Evolutionary conservation across 2,113 vertebrate species (phyloP), one percentile per base, ranked within the genome.

Genomic region (Ophiodon elongatus): DNA sequence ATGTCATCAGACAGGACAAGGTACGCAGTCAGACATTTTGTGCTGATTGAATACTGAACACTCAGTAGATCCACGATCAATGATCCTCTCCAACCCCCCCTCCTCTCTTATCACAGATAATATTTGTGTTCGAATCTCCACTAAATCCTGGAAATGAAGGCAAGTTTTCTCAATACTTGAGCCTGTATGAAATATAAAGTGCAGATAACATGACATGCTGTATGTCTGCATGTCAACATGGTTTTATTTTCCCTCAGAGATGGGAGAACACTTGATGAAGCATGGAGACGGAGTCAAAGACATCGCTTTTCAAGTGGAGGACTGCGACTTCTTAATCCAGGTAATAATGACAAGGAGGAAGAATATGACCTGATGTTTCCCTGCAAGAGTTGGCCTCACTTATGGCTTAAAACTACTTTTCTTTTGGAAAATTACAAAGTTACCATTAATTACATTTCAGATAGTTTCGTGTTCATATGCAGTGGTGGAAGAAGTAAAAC

Each of bases 231-330:
- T 76, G 39, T 80, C 25, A 59, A 52, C 47, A 21, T 33, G 27
- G 3, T 73, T 70, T 41, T 21, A 27, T 81, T 75, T 69, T 33
- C 66, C 63, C 68, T 43, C 82, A 97, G 96, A 93, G 76, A 95
- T 96, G 84, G 96, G 95, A 2, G 63, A 92, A 23, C 94, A 96
- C 85, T 29, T 96, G 79, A 87, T 94, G 0, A 96, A 96, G 67
- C 96, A 96, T 7, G 96, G 96, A 52, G 96, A 97, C 14, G 94
- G 87, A 29, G 96, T 94, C 57, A 97, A 96, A 89, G 96, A 97
- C 82, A 85, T 97, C 0, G 94, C 96, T 8, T 96, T 97, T 85
- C 95, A 96, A 71, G 96, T 97, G 70, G 96, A 96, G 89, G 95
- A 97, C 90, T 95, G 95, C 84, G 95, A 96, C 72, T 96, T 93